Percentiles rank a stretch among this genome's conserved stretches.
Evolutionary conservation across 2,888 invertebrate species (phyloP).

Genomic region (Euproctis similis): DNA sequence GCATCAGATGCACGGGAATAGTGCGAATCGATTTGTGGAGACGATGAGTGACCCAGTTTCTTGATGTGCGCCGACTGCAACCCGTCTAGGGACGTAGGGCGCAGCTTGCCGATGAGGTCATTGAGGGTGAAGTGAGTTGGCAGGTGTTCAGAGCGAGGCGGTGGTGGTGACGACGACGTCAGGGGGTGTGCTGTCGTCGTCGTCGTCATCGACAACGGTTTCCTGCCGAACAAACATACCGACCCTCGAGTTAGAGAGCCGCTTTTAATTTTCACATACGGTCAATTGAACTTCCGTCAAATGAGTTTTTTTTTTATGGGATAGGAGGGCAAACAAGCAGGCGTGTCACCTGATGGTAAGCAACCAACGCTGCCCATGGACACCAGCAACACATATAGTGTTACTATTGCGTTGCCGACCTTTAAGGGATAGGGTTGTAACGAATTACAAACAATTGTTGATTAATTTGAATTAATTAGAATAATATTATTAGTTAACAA

Average conservation of each 20-base stretch:
- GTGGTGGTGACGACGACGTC: conserved; percentile 73
- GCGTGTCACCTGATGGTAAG: no score
- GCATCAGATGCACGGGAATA: conserved; percentile 73
- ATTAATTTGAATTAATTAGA: not conserved
- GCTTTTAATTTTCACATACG: conserved; percentile 14
- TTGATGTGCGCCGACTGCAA: conserved; percentile 67
- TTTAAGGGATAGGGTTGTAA: no score
- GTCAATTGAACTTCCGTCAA: no score
- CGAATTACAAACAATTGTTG: not conserved
- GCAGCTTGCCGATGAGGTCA: conserved; percentile 73
- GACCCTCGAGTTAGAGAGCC: conserved; percentile 58
- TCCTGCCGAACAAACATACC: conserved; percentile 56
- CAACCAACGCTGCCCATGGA: no score
- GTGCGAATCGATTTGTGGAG: conserved; percentile 77
- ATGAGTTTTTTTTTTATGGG: no score
- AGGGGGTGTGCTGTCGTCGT: conserved; percentile 75
- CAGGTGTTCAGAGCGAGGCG: conserved; percentile 71
- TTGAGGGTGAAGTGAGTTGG: conserved; percentile 72
- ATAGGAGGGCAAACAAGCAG: no score
- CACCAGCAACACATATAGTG: no score
- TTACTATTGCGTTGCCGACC: no score
- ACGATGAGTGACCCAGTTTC: conserved; percentile 66
- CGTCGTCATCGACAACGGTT: conserved; percentile 74
- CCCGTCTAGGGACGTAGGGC: conserved; percentile 68
- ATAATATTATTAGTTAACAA: no score